Evolutionary conservation across 1,140 invertebrate species (phyloP).

Genomic region (Gonioctena quinquepunctata): DNA sequence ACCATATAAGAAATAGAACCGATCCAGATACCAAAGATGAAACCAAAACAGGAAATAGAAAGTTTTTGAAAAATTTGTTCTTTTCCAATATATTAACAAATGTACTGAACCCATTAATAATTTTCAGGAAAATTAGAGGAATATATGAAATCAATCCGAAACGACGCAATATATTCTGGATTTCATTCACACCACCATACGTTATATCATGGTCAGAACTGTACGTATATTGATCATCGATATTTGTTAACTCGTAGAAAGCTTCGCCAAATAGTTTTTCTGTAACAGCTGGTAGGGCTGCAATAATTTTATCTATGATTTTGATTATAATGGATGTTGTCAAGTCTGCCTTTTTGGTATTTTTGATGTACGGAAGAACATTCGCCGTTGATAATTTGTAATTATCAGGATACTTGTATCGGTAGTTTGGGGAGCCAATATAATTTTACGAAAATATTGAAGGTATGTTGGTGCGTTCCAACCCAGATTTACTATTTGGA

Average conservation of each 20-base stretch:
- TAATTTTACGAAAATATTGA: too few species aligned
- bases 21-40: background rate
- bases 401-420: background rate
- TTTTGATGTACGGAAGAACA: background rate
- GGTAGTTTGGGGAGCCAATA: background rate
- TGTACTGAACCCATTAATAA: background rate
- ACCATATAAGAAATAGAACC: background rate
- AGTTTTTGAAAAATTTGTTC: background rate
- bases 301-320: background rate
- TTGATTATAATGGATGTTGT: background rate
- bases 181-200: background rate
- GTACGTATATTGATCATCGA: background rate
- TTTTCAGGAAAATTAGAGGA: background rate
- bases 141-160: background rate
- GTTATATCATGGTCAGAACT: background rate
- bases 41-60: background rate
- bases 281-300: background rate
- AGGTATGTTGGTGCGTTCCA: background rate
- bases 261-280: background rate
- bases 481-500: background rate
- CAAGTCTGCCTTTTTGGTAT: background rate
- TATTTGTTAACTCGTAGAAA: background rate
- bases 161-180: background rate
- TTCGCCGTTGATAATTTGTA: background rate
- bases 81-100: background rate